A percentile compares a stretch with the other conserved stretches of the same genome.
phyloP scores from a whole-genome alignment of 2,797 vertebrate species.

The Cirrhinus mrigala region DNA sequence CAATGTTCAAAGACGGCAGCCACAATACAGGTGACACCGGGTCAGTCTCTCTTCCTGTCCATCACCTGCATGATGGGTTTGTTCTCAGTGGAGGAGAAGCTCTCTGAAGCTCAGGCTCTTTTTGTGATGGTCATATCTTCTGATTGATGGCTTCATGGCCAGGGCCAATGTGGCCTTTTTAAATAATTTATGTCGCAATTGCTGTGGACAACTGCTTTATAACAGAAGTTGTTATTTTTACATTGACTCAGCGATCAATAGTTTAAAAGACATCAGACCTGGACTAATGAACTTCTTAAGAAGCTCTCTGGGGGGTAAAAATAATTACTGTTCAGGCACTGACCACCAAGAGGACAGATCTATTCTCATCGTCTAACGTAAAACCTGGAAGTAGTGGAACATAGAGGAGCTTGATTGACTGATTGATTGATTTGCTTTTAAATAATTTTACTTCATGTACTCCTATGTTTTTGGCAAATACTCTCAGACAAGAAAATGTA shows the following conservation, averaged over 20 bases:
- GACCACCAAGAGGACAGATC: constrained; percentile 62
- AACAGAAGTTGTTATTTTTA: constrained; percentile 98
- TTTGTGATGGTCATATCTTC: constrained; percentile 97
- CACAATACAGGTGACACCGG: constrained; percentile 97
- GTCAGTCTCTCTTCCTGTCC: constrained; percentile 91
- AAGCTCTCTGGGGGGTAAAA: constrained; percentile 80
- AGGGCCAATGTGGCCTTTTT: constrained; percentile 99
- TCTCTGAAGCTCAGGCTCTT: constrained; percentile 89
- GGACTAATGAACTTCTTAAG: constrained; percentile 85
- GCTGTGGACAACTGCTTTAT: constrained; percentile 97
- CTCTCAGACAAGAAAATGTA: not conserved
- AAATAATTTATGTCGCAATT: constrained; percentile 99
- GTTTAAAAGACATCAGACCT: constrained; percentile 92
- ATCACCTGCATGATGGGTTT: constrained; percentile 98
- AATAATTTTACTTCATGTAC: not conserved
- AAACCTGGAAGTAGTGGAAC: not conserved
- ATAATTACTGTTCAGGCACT: constrained; percentile 74
- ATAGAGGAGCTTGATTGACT: not conserved
- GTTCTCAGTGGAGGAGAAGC: constrained; percentile 91
- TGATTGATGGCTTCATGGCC: constrained; percentile 99
- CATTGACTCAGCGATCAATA: constrained; percentile 95
- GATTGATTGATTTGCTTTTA: not conserved
- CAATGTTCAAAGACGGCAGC: constrained; percentile 92
- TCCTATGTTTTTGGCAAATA: not conserved
- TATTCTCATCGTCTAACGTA: constrained; percentile 25